These are phyloP conservation scores for Micoletzkya japonica DNA, from an alignment of 2,888 invertebrate genomes.

Conservation along the genomic window DNA sequence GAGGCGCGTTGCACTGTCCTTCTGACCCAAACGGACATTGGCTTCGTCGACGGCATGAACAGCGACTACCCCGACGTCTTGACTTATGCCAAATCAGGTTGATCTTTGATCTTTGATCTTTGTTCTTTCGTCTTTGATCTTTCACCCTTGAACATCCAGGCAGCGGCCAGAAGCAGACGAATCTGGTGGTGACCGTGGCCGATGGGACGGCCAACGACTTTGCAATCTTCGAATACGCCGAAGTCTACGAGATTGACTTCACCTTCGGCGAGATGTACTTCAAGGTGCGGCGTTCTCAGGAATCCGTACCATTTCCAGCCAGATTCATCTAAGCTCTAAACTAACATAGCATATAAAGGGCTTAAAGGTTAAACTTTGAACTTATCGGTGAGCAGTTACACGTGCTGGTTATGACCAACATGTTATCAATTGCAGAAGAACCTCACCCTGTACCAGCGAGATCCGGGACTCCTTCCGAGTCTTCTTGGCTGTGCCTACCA, in stretches of 20 bases:
- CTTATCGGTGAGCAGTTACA: too few species aligned
- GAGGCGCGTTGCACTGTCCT: background rate
- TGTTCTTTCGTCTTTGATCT: too few species aligned
- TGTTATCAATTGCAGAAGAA: background rate
- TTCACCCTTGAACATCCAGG: too few species aligned
- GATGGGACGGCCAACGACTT: too few species aligned
- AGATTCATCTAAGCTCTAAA: too few species aligned
- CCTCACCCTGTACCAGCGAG: background rate
- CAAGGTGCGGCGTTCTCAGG: too few species aligned
- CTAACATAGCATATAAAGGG: too few species aligned
- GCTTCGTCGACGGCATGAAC: constrained; percentile 8
- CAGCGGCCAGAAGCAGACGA: background rate
- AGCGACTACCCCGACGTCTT: constrained; percentile 5
- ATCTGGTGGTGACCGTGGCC: constrained; percentile 3
- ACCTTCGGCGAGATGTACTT: constrained; percentile 10
- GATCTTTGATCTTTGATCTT: too few species aligned
- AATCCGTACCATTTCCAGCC: too few species aligned
- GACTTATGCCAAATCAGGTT: too few species aligned
- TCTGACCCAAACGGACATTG: constrained; percentile 11
- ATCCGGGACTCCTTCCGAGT: background rate
- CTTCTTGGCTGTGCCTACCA: constrained; percentile 23
- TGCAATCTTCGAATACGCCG: background rate
- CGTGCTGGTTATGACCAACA: too few species aligned
- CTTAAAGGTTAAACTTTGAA: too few species aligned
- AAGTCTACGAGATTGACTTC: constrained; percentile 15